phyloP scores from a whole-genome alignment of 1,140 invertebrate genomes.

The Cyrtorhinus lividipennis region DNA sequence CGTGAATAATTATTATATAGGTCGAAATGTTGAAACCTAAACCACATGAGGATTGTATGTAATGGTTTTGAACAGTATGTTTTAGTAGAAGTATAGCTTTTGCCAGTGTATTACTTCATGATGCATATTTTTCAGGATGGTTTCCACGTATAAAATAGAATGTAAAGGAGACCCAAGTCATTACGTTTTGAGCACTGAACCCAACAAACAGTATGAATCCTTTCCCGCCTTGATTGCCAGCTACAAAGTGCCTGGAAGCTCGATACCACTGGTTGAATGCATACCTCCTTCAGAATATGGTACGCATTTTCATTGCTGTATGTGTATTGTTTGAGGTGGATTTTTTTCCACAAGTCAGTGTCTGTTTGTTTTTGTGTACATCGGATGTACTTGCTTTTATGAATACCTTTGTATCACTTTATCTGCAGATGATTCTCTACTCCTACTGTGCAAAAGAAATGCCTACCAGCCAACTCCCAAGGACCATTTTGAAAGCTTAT shows the following conservation, averaged over 20 bases:
- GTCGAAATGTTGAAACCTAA: no score
- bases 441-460: neutral
- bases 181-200: constrained; percentile 36
- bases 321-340: no score
- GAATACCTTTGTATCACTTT: neutral
- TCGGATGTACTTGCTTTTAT: no score
- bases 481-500: neutral
- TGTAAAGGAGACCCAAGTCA: constrained; percentile 31
- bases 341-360: no score
- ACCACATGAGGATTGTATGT: no score
- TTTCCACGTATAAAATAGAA: constrained; percentile 49
- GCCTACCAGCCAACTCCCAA: neutral
- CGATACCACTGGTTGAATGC: constrained; percentile 51
- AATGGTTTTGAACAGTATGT: no score
- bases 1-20: no score
- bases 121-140: neutral
- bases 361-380: no score
- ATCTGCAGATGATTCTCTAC: neutral
- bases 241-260: constrained; percentile 40
- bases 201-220: constrained; percentile 37
- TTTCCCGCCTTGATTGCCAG: constrained; percentile 43
- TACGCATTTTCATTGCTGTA: constrained; percentile 30
- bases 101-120: neutral
- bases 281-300: constrained; percentile 74
- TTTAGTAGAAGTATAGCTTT: no score